Evolutionary conservation across 2,888 invertebrate genomes (phyloP), one percentile per base, ranked within the genome.

Genomic region (Apotomis capreana): DNA sequence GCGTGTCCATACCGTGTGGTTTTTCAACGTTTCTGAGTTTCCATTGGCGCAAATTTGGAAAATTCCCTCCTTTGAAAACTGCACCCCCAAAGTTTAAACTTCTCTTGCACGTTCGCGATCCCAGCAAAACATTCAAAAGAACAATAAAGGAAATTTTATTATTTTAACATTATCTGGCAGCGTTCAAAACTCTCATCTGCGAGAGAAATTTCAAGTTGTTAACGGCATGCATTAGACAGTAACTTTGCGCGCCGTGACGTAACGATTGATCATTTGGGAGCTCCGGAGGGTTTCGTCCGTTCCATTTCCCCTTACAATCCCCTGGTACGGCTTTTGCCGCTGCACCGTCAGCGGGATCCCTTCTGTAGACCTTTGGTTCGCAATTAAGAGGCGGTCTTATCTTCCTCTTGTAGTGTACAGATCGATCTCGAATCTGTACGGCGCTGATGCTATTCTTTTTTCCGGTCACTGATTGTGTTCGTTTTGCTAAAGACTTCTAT

Each of bases 181-280:
- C 57, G 44, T 68, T 65, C 63, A 51, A 65, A 65, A 73, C 61
- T 64, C 40, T 8, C 3, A 70, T 49, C 26, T 13, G 52, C 13
- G 40, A 57, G 37, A 57, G 54, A 52, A 63, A 63, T 62, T n/a
- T 46, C 46, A 75, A 75, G 76, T 74, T 73, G 71, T 74, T 75
- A 76, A 76, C 71, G 60, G 75, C 63, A 64, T 79, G 79, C 80
- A 76, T 78, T 78, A 78, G 80, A 76, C 78, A 74, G 76, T 76
- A 82, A 84, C 80, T 84, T 80, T 74, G 72, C 73, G 75, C 79
- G 77, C 79, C 78, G 79, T 80, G 78, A 79, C 78, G 79, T 76
- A 76, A 78, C 77, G 78, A 78, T 78, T 76, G 77, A 78, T 80
- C 80, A 79, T 82, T 81, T 80, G 69, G 76, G 76, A 68, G 62